Percentiles rank a stretch among this genome's conserved stretches.
Conservation (phyloP, 1,140 invertebrate genomes). For the Pinna nobilis region DNA sequence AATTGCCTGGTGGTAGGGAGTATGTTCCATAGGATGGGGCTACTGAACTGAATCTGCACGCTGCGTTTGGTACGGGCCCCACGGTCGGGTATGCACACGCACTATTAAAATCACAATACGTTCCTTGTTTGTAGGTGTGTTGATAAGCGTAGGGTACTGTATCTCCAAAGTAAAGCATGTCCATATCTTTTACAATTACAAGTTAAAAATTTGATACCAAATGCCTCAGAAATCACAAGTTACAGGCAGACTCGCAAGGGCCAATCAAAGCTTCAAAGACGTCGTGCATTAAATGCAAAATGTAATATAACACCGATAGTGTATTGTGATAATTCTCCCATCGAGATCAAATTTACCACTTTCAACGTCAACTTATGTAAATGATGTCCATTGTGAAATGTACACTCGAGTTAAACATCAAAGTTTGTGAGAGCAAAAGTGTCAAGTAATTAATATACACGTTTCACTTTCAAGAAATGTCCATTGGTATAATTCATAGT, state of each 20-base stretch:
- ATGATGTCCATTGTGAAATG: too few relatives aligned
- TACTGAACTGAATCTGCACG: conserved; percentile 43
- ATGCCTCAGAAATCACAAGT: too few relatives aligned
- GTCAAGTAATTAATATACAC: conserved; percentile 37
- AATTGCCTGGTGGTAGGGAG: conserved; percentile 33
- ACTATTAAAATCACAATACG: conserved; percentile 43
- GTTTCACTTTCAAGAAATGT: conserved; percentile 18
- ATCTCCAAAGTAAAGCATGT: conserved; percentile 46
- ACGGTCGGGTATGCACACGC: conserved; percentile 39
- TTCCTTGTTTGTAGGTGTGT: conserved; percentile 36
- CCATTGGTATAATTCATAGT: conserved; percentile 44
- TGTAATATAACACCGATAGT: conserved; percentile 21
- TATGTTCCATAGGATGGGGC: conserved; percentile 41
- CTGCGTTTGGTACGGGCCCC: conserved; percentile 26
- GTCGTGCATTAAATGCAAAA: conserved; percentile 10
- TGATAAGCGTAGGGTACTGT: conserved; percentile 42
- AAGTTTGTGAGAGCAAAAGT: conserved; percentile 18
- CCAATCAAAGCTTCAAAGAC: conserved; percentile 14
- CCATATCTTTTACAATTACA: conserved; percentile 4
- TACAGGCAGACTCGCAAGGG: too few relatives aligned
- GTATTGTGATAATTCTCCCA: conserved; percentile 11
- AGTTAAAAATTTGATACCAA: neutral
- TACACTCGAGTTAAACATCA: conserved; percentile 13
- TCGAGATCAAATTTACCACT: conserved; percentile 9
- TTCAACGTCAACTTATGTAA: too few relatives aligned